phyloP scores from a whole-genome alignment of 2,888 invertebrate species.

The Nipponacmea schrenckii region DNA sequence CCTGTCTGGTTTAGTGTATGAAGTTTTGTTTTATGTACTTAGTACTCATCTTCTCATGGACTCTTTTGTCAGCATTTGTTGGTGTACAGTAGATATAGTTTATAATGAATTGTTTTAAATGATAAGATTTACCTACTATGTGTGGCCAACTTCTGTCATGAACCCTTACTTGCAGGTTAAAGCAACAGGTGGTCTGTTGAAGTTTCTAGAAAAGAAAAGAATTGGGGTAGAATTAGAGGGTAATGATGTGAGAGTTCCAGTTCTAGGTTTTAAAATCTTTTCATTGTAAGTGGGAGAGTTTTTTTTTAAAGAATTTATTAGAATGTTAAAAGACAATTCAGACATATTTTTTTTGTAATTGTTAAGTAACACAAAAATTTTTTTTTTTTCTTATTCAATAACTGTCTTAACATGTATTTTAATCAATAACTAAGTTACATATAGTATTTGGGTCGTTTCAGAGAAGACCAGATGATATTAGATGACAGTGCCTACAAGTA shows the following conservation, averaged over 20 bases:
- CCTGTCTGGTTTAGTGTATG: too few relatives aligned
- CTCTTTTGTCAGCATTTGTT: too few relatives aligned
- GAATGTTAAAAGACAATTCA: constrained; percentile 18
- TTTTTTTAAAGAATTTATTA: neutral
- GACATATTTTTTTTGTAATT: neutral
- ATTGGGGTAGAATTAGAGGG: constrained; percentile 66
- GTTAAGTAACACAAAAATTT: neutral
- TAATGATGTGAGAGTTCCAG: constrained; percentile 63
- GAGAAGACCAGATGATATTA: constrained; percentile 77
- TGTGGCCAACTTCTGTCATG: too few relatives aligned
- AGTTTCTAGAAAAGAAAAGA: constrained; percentile 74
- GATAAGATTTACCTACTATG: too few relatives aligned
- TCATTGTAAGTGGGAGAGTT: constrained; percentile 72
- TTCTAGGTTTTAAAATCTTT: constrained; percentile 72
- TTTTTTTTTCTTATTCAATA: too few relatives aligned
- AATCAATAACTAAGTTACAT: too few relatives aligned
- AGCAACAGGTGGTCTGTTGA: constrained; percentile 79
- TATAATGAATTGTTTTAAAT: too few relatives aligned
- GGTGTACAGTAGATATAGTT: too few relatives aligned
- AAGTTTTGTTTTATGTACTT: too few relatives aligned
- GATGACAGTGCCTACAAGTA: constrained; percentile 77
- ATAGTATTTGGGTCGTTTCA: constrained; percentile 53
- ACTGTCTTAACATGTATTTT: too few relatives aligned
- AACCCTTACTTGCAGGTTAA: constrained; percentile 69
- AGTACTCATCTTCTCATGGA: too few relatives aligned